Conservation (phyloP, 2,888 invertebrate genomes). For the Neoaliturus tenellus region DNA sequence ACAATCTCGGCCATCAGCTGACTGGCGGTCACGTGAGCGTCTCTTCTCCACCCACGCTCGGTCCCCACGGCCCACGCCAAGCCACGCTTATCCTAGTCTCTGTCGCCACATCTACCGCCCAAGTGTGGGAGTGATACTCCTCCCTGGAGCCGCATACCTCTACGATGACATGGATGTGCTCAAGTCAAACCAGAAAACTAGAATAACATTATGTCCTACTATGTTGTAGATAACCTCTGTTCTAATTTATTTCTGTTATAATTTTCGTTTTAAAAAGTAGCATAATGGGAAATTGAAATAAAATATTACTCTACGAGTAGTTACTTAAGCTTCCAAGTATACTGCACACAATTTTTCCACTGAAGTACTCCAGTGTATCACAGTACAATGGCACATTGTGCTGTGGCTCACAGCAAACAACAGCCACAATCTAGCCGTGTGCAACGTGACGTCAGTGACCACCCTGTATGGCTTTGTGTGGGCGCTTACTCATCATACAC, state of each 20-base stretch:
- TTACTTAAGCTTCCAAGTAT: no score
- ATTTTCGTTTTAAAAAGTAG: no score
- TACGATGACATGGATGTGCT: no score
- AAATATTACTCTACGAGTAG: no score
- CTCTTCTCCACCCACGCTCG: neutral
- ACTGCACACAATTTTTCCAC: no score
- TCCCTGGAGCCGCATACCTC: neutral
- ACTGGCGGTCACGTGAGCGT: neutral
- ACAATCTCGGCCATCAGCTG: no score
- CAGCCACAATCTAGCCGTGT: constrained; percentile 2
- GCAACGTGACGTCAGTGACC: neutral
- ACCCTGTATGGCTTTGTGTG: neutral
- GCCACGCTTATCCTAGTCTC: neutral
- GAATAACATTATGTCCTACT: no score
- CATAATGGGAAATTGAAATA: no score
- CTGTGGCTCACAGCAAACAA: neutral
- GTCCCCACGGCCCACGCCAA: neutral
- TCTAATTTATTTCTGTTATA: no score
- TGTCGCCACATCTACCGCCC: neutral
- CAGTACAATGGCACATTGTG: neutral
- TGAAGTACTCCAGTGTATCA: neutral
- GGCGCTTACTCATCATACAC: neutral
- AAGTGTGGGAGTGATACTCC: neutral
- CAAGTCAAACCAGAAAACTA: no score
- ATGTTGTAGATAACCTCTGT: no score